Evolutionary conservation across 2,797 vertebrate genomes (phyloP).

Genomic region (Danio jaintianensis): DNA sequence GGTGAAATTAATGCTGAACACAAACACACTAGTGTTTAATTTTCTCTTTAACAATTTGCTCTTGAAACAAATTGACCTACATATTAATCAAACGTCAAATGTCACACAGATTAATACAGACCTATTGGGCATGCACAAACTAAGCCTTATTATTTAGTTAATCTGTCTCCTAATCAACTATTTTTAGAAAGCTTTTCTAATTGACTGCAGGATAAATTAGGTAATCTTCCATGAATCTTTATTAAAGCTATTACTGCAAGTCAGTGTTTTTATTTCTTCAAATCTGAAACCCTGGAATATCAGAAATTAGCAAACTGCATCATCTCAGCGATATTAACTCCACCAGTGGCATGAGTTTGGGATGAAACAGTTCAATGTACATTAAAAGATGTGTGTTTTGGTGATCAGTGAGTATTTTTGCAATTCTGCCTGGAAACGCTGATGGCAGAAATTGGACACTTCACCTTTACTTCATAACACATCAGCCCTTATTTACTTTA

Average conservation of each 20-base stretch:
- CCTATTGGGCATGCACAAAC: slow-evolving; percentile 43
- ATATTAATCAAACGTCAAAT: neutral
- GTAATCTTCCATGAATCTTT: neutral
- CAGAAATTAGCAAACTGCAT: neutral
- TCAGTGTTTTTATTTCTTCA: neutral
- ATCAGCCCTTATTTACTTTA: neutral
- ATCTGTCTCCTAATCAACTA: slow-evolving; percentile 59
- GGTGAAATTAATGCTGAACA: too few relatives aligned
- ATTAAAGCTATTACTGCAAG: neutral
- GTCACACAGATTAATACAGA: slow-evolving; percentile 2
- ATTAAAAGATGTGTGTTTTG: neutral
- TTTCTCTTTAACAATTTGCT: too few relatives aligned
- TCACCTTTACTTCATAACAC: neutral
- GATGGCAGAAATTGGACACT: neutral
- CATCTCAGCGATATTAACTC: too few relatives aligned
- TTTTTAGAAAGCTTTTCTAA: slow-evolving; percentile 64
- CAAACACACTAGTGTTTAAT: too few relatives aligned
- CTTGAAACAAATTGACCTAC: too few relatives aligned
- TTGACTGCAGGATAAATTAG: slow-evolving; percentile 11
- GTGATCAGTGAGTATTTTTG: neutral
- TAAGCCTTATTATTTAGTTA: slow-evolving; percentile 62
- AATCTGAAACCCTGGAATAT: neutral
- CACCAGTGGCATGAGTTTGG: neutral
- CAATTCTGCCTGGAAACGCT: neutral
- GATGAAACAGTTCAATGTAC: neutral